Percentiles rank a stretch among this genome's conserved stretches.
Evolutionary conservation across 2,797 vertebrate genomes (phyloP).

Genomic region (Melanogrammus aeglefinus): DNA sequence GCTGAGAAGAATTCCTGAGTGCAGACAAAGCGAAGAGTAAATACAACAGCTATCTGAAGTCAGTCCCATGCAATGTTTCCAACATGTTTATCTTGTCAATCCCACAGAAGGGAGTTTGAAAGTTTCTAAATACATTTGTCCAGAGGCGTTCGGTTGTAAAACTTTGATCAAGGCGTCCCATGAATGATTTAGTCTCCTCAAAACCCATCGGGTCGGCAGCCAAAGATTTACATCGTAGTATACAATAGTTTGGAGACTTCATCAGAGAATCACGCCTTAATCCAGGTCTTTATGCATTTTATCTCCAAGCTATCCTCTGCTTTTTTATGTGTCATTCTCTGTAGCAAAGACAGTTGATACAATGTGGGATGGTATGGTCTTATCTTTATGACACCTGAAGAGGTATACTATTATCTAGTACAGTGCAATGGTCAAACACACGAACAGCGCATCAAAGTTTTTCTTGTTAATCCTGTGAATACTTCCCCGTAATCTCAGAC

Average conservation of each 20-base stretch:
- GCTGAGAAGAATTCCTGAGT: constrained; percentile 48
- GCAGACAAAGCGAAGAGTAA: constrained; percentile 15
- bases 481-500: background rate
- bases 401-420: background rate
- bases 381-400: background rate
- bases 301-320: background rate
- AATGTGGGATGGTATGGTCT: background rate
- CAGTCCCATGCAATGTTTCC: background rate
- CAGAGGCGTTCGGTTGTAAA: background rate
- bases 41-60: background rate
- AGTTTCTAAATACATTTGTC: background rate
- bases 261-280: background rate
- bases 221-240: background rate
- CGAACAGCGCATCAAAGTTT: background rate
- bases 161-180: background rate
- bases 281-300: background rate
- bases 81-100: background rate
- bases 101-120: background rate
- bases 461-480: background rate
- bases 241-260: background rate
- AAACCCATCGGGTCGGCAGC: background rate
- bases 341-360: background rate
- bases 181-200: background rate
- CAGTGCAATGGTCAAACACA: constrained; percentile 2
- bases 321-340: background rate